Base-by-base conservation (phyloP, 2,113 vertebrate genomes). In the Hepsetus odoe region DNA sequence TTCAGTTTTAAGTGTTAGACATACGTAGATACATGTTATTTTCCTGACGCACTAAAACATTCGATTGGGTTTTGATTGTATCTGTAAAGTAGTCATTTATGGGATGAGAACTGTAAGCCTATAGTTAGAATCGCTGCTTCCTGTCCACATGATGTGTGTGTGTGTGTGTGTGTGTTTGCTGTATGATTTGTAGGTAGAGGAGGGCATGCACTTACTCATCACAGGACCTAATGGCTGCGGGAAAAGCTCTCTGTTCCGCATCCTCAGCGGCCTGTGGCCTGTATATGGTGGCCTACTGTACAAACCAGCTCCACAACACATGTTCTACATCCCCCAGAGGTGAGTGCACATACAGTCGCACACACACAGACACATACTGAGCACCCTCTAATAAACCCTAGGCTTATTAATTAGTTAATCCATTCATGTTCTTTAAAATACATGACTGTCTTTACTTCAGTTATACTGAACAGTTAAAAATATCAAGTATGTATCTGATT, bases 261-360 rank as follows among this genome's bases (percentile, higher is more conserved):
- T 99, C 91, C 93, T 99, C 78, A 96, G 97, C 38, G 98, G 98
- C 10, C 83, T 99, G 38, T 99, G 98, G 98, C 98, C 98, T 4
- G 97, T 99, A 16, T 99, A 98, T 64, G 93, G 93, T 51, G 98
- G 98, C 66, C 91, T 94, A 42, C 94, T 99, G 11, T 92, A 94
- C 85, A 99, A 99, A 81, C 98, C 98, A 0, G 94, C 96, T 42
- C 98, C 98, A 0, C 92, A 98, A 13, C 94, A 98, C 64, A 95
- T 99, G 97, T 99, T 99, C 90, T 99, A 99, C 90, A 99, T 99
- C 87, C 98, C 98, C 82, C 98, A 99, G 88, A 97, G 98, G 98
- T 99, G 87, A 74, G 55, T n/a, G 1, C 22, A 13, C 24, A 8
- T 20, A 16, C 20, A 4, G 42, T 5, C 20, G 1, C 32, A 22